Evolutionary conservation across 2,888 invertebrate species (phyloP).

Genomic region (Phaonia tiefii): DNA sequence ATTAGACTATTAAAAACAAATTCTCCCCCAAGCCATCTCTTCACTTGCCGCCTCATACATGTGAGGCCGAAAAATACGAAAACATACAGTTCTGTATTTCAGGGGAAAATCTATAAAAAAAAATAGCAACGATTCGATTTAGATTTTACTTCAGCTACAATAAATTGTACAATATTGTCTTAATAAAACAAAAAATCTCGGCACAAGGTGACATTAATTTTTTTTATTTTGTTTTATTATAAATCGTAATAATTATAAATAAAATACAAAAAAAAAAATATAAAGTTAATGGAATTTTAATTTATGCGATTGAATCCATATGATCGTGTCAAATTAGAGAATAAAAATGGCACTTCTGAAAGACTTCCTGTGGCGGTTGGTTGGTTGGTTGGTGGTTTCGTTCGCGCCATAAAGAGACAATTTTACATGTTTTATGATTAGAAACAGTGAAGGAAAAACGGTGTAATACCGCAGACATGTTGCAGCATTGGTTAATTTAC

Average conservation of each 20-base stretch:
- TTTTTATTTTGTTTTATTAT: conserved; percentile 34
- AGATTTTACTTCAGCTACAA: conserved; percentile 15
- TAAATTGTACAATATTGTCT: conserved; percentile 35
- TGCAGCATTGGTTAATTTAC: no score
- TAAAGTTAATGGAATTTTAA: conserved; percentile 39
- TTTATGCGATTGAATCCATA: conserved; percentile 28
- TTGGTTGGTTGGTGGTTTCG: no score
- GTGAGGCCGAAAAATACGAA: background rate
- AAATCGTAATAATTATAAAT: conserved; percentile 17
- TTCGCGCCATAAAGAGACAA: no score
- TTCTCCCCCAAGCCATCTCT: conserved; percentile 24
- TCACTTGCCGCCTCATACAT: background rate
- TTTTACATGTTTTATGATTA: no score
- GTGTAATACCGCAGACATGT: no score
- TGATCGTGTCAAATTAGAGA: conserved; percentile 40
- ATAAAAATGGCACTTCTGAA: conserved; percentile 20
- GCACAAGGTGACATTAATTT: background rate
- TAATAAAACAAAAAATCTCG: conserved; percentile 8
- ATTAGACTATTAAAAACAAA: conserved; percentile 60
- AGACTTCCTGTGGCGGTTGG: conserved; percentile 36
- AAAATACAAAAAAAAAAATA: no score
- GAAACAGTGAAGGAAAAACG: no score
- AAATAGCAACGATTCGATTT: no score
- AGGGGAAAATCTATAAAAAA: background rate
- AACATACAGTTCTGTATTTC: background rate